These are phyloP conservation scores for Sycophila texana DNA, from an alignment of 2,888 invertebrate genomes.

Conservation along the genomic window DNA sequence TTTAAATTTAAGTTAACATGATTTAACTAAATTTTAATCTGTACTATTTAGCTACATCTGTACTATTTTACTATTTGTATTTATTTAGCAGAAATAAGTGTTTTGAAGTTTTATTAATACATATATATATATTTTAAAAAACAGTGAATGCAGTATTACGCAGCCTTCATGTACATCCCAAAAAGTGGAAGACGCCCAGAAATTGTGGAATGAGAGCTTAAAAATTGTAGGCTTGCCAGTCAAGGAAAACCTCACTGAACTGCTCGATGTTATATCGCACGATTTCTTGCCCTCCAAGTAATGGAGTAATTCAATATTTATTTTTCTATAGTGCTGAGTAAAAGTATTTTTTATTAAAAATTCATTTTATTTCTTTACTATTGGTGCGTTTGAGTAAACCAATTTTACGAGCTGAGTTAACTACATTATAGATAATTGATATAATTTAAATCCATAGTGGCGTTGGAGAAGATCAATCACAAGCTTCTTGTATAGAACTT, in stretches of 20 bases:
- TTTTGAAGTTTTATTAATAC: not conserved
- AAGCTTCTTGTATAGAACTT: too few species aligned
- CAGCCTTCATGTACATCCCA: slow-evolving; percentile 77
- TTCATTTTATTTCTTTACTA: not conserved
- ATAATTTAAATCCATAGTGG: too few species aligned
- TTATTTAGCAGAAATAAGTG: not conserved
- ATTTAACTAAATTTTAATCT: too few species aligned
- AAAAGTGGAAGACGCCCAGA: slow-evolving; percentile 77
- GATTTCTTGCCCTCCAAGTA: not conserved
- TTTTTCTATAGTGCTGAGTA: not conserved
- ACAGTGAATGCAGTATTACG: slow-evolving; percentile 79
- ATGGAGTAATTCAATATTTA: not conserved
- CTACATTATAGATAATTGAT: too few species aligned
- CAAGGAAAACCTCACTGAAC: slow-evolving; percentile 69
- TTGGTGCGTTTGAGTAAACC: not conserved
- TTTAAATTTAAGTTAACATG: too few species aligned
- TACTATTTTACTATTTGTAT: too few species aligned
- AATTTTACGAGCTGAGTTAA: too few species aligned
- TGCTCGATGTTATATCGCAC: slow-evolving; percentile 54
- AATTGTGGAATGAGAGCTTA: slow-evolving; percentile 81
- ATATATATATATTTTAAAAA: slow-evolving; percentile 7
- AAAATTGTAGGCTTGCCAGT: slow-evolving; percentile 77
- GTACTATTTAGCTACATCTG: too few species aligned
- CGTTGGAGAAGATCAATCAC: too few species aligned
- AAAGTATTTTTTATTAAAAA: not conserved